These are phyloP conservation scores for Diplolepis rosae DNA, from an alignment of 2,888 invertebrate genomes.

Conservation along the genomic window DNA sequence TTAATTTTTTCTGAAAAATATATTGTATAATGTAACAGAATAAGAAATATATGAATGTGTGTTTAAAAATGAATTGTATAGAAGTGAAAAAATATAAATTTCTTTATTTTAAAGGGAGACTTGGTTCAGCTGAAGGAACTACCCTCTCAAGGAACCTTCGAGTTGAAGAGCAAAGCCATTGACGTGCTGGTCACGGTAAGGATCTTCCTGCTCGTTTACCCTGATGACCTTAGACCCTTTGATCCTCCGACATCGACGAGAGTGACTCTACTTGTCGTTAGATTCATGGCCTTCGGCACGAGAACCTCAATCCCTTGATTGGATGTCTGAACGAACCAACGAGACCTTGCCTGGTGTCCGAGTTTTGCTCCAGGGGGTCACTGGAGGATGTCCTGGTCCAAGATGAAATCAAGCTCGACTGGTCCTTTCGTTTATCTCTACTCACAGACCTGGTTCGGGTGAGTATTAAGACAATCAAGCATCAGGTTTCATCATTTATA, in stretches of 20 bases:
- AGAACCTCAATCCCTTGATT: conserved; percentile 92
- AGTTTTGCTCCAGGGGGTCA: conserved; percentile 91
- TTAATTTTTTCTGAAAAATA: too few species aligned
- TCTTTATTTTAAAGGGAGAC: conserved; percentile 81
- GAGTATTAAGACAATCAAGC: too few species aligned
- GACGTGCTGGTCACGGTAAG: conserved; percentile 83
- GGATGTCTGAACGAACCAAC: conserved; percentile 88
- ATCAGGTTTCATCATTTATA: too few species aligned
- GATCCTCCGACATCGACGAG: conserved; percentile 27
- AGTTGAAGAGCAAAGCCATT: conserved; percentile 87
- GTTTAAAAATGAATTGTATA: too few species aligned
- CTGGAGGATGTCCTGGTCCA: conserved; percentile 90
- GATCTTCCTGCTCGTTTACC: conserved; percentile 26
- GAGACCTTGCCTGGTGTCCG: conserved; percentile 88
- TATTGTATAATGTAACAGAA: too few species aligned
- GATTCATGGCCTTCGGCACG: conserved; percentile 91
- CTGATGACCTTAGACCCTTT: conserved; percentile 29
- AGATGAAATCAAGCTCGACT: conserved; percentile 94
- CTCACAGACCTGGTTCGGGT: conserved; percentile 93
- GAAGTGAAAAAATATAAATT: too few species aligned
- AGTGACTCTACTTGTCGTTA: conserved; percentile 56
- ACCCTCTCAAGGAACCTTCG: conserved; percentile 78
- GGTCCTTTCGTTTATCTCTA: conserved; percentile 95
- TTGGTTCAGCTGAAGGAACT: conserved; percentile 91
- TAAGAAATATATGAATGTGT: too few species aligned